Percentiles rank a stretch among this genome's conserved stretches.
Conservation (phyloP, 2,113 vertebrate species). For the Corythornis cristatus region DNA sequence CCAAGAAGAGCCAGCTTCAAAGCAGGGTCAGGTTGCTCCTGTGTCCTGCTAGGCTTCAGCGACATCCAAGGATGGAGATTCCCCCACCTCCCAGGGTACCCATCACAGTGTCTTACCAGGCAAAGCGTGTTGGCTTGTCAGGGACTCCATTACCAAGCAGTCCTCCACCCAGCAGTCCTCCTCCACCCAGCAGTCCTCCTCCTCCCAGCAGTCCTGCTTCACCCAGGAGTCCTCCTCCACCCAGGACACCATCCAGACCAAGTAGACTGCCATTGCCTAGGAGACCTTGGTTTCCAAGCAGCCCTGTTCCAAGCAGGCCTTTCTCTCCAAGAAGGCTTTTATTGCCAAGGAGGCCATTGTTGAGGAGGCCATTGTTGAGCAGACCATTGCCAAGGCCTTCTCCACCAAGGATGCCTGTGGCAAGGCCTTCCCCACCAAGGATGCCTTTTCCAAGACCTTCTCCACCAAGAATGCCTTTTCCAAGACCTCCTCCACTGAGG, state of each 20-base stretch:
- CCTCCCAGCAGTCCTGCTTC: not conserved
- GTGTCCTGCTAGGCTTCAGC: not conserved
- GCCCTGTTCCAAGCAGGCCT: constrained; percentile 2
- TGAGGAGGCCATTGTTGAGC: rapidly evolving
- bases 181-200: not conserved
- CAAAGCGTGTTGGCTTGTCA: not conserved
- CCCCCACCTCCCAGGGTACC: not conserved
- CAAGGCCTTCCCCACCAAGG: not conserved
- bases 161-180: not conserved
- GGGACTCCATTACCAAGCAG: not conserved
- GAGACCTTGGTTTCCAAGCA: constrained; percentile 32
- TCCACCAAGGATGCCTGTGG: not conserved
- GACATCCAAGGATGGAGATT: not conserved
- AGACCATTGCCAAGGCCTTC: not conserved
- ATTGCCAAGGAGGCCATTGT: not conserved
- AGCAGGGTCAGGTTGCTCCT: not conserved
- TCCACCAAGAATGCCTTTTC: not conserved
- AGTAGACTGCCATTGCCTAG: constrained; percentile 37
- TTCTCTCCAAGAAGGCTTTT: not conserved
- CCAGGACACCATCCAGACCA: not conserved
- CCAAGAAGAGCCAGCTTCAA: not conserved
- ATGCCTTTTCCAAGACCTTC: not conserved
- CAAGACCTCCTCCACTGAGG: not conserved
- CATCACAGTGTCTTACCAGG: constrained; percentile 19
- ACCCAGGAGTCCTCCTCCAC: not conserved